Base-by-base conservation (phyloP, 2,113 vertebrate species). In the Zeus faber region DNA sequence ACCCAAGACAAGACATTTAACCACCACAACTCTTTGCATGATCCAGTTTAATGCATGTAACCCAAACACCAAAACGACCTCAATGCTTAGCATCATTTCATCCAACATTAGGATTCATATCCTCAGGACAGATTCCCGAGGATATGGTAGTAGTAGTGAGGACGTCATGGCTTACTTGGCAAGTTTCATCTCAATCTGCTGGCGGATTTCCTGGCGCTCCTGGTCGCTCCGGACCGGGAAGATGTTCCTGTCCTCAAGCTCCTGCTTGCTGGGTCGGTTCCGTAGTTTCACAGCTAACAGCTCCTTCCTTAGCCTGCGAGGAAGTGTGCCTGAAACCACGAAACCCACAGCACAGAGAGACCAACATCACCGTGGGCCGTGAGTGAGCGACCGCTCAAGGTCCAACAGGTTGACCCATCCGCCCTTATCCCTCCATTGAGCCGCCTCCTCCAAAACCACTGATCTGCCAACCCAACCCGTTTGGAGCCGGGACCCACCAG, bases 111-210 rank as follows among this genome's bases (percentile, higher is more conserved):
- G 2, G 2, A 2, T 11, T 4, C 22, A 26, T 17, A 5, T 7
- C 18, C 29, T 2, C 29, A n/a, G n/a, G n/a, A n/a, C n/a, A n/a
- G 1, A 21, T 17, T 6, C 18, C 3, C 6, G 43, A 33, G 3
- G 5, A 51, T 14, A 6, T 33, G n/a, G 29, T 29, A 41, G 24
- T 17, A 44, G 5, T 8, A 29, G 45, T 26, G 27, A 56, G 35
- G 31, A 29, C 58, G 66, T 50, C 0, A 43, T 26, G 31, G 75
- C 94, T 94, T 89, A 98, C 95, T 96, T 98, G 64, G 95, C 95
- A 6, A 98, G 94, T 72, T 95, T 97, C 93, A 95, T 93, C 73
- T 99, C 96, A 6, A 99, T 98, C 87, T 99, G 96, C 86, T 97
- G 95, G 54, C 96, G 93, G 24, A 98, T 96, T 80, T 98, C 94